Conservation (phyloP, 2,797 vertebrate species). For the Hydrophis major region DNA sequence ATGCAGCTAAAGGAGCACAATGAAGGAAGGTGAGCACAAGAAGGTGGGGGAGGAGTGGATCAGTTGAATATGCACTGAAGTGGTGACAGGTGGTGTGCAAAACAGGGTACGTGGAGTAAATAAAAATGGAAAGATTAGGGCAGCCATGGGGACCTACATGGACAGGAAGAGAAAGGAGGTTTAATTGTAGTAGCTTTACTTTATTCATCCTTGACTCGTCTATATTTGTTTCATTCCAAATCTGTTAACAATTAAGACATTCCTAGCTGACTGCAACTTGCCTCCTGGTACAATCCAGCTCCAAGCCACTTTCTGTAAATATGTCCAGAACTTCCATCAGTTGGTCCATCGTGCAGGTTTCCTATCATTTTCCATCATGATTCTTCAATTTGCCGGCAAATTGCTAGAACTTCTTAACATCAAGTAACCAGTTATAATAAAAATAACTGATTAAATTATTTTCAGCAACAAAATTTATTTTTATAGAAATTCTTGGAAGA, state of each 20-base stretch:
- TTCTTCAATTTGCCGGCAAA: background rate
- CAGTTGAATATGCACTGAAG: background rate
- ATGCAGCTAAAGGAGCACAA: background rate
- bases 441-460: background rate
- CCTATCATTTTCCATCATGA: background rate
- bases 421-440: background rate
- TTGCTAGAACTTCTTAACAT: background rate
- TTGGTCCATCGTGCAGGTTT: background rate
- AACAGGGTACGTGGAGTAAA: background rate
- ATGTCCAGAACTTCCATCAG: constrained; percentile 6
- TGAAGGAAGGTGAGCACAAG: background rate
- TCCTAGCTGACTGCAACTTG: background rate
- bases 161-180: background rate
- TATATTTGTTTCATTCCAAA: background rate
- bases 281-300: background rate
- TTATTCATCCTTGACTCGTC: background rate
- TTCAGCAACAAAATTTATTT: background rate
- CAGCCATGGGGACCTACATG: background rate
- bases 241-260: background rate
- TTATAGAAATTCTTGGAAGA: constrained; percentile 26
- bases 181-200: background rate
- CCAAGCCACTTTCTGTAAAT: background rate
- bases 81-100: background rate
- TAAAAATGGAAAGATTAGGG: background rate
- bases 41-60: background rate